These are phyloP conservation scores for Drosophila helvetica DNA, from an alignment of 2,888 invertebrate species.

Conservation along the genomic window DNA sequence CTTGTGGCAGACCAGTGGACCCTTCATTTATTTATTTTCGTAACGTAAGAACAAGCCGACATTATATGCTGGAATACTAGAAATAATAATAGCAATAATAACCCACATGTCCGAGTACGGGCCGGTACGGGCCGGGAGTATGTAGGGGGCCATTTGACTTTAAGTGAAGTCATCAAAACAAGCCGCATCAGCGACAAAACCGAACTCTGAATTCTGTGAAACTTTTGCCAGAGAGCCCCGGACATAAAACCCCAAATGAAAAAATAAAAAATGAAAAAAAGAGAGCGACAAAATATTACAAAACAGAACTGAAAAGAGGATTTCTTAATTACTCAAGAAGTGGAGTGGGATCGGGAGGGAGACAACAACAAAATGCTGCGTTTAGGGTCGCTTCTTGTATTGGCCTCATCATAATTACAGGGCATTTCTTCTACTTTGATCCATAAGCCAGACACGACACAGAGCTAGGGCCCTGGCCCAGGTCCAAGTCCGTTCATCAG, in stretches of 20 bases:
- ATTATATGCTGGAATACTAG: conserved; percentile 56
- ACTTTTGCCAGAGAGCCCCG: conserved; percentile 56
- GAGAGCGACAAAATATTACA: conserved; percentile 13
- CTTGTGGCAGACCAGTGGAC: conserved; percentile 26
- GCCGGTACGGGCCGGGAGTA: not conserved
- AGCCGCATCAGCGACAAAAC: conserved; percentile 51
- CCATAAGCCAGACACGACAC: conserved; percentile 8
- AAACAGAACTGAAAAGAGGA: conserved; percentile 62
- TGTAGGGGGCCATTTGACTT: conserved; percentile 59
- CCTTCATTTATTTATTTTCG: conserved; percentile 31
- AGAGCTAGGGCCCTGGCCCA: not conserved
- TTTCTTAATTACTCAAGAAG: conserved; percentile 72
- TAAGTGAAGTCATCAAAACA: conserved; percentile 81
- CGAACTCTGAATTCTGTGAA: conserved; percentile 66
- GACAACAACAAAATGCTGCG: conserved; percentile 49
- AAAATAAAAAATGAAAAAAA: conserved; percentile 37
- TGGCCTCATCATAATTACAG: conserved; percentile 77
- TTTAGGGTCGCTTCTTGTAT: conserved; percentile 74
- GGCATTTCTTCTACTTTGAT: conserved; percentile 60
- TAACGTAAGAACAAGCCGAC: conserved; percentile 36
- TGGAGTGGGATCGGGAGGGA: conserved; percentile 26
- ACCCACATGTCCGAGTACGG: conserved; percentile 57
- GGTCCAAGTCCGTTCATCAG: conserved; percentile 54
- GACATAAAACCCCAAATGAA: conserved; percentile 57
- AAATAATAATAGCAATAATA: conserved; percentile 66